Evolutionary conservation across 2,888 invertebrate species (phyloP).

Genomic region (Xestia c-nigrum): DNA sequence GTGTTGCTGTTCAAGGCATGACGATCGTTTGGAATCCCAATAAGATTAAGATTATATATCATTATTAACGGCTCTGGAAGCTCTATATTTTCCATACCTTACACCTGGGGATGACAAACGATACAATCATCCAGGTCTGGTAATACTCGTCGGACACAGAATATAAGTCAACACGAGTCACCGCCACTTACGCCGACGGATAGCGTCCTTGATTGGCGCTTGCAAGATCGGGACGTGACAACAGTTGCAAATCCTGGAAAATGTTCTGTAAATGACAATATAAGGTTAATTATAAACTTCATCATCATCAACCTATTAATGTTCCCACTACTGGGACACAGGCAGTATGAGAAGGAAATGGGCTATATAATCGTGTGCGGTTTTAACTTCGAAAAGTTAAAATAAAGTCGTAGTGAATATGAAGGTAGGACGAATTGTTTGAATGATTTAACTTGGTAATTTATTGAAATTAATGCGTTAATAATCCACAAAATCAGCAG

Average conservation of each 20-base stretch:
- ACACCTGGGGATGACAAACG: neutral
- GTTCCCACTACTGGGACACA: too few species aligned
- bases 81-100: neutral
- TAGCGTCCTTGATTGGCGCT: too few species aligned
- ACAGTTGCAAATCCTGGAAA: too few species aligned
- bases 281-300: too few species aligned
- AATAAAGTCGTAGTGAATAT: neutral
- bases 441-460: neutral
- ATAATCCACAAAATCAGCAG: neutral
- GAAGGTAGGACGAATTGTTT: neutral
- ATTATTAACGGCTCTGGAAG: neutral
- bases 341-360: too few species aligned
- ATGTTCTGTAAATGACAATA: too few species aligned
- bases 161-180: neutral
- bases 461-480: neutral
- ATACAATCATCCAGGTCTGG: neutral
- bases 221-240: too few species aligned
- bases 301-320: too few species aligned
- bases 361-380: too few species aligned
- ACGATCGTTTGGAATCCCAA: neutral
- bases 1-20: too few species aligned
- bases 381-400: too few species aligned
- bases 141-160: neutral
- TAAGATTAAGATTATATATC: neutral
- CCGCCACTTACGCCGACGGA: too few species aligned